Evolutionary conservation across 1,140 invertebrate genomes (phyloP).

Genomic region (Melitaea cinxia): DNA sequence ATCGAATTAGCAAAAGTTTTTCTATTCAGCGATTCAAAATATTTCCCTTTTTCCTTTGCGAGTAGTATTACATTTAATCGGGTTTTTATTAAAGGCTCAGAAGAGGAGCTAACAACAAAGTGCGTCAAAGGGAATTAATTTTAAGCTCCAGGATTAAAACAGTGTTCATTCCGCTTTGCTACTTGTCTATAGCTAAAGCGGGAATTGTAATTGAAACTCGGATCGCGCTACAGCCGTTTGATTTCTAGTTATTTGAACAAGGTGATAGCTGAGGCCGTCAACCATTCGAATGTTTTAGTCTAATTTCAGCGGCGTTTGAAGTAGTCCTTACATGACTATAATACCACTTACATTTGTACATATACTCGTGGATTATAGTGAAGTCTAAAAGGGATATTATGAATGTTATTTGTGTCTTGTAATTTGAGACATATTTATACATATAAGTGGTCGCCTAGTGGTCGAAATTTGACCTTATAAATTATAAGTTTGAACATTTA

Average conservation of each 20-base stretch:
- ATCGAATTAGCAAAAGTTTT: constrained; percentile 6
- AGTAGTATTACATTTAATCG: constrained; percentile 16
- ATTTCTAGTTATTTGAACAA: constrained; percentile 22
- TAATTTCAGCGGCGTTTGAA: constrained; percentile 3
- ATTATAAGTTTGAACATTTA: too few species aligned
- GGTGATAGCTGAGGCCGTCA: constrained; percentile 6
- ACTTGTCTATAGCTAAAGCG: constrained; percentile 18
- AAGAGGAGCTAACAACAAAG: constrained; percentile 27
- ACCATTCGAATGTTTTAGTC: constrained; percentile 16
- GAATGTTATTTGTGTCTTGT: too few species aligned
- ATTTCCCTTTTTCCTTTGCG: constrained; percentile 13
- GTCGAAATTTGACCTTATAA: too few species aligned
- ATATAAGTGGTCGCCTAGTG: too few species aligned
- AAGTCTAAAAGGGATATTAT: too few species aligned
- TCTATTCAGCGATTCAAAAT: not conserved
- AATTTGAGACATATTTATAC: too few species aligned
- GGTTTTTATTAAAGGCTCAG: constrained; percentile 26
- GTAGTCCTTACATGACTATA: not conserved
- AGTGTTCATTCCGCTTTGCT: constrained; percentile 42
- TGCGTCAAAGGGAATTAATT: constrained; percentile 60
- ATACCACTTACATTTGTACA: too few species aligned
- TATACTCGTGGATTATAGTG: too few species aligned
- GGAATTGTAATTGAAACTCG: constrained; percentile 26
- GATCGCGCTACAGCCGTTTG: constrained; percentile 21
- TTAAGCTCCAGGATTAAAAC: constrained; percentile 63